phyloP scores from a whole-genome alignment of 2,888 invertebrate species.

The Anthoptus insignis region DNA sequence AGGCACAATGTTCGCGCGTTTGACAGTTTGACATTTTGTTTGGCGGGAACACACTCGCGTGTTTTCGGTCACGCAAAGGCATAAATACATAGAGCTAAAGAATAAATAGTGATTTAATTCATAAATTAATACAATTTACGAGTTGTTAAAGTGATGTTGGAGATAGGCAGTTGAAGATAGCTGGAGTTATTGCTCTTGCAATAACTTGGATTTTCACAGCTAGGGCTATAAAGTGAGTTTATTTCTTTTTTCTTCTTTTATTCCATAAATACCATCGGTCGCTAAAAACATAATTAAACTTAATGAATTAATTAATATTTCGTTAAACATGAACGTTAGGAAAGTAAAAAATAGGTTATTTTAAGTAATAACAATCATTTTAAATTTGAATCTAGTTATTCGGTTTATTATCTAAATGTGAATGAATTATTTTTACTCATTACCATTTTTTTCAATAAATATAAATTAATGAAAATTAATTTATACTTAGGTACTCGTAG shows the following conservation, averaged over 20 bases:
- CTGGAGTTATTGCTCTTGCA: slow-evolving; percentile 79
- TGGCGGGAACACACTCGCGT: slow-evolving; percentile 77
- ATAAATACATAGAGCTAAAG: slow-evolving; percentile 55
- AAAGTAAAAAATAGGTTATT: neutral
- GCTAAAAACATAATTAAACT: slow-evolving; percentile 62
- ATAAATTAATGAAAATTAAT: too few relatives aligned
- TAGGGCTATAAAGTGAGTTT: slow-evolving; percentile 71
- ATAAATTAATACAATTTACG: slow-evolving; percentile 47
- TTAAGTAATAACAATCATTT: neutral
- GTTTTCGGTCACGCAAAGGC: slow-evolving; percentile 58
- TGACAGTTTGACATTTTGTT: slow-evolving; percentile 83
- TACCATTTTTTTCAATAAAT: too few relatives aligned
- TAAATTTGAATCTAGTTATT: too few relatives aligned
- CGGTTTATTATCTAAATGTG: too few relatives aligned
- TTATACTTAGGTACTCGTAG: too few relatives aligned
- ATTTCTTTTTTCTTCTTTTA: slow-evolving; percentile 6
- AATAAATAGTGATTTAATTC: slow-evolving; percentile 61
- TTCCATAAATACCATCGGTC: slow-evolving; percentile 68
- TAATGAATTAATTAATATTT: neutral
- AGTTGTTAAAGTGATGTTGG: slow-evolving; percentile 73
- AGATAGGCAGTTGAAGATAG: slow-evolving; percentile 72
- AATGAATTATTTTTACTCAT: neutral
- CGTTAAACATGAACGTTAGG: too few relatives aligned
- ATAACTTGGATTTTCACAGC: slow-evolving; percentile 79
- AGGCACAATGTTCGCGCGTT: slow-evolving; percentile 80